Evolutionary conservation across 2,797 vertebrate species (phyloP), one percentile per base, ranked within the genome.

Genomic region (Danio aesculapii): DNA sequence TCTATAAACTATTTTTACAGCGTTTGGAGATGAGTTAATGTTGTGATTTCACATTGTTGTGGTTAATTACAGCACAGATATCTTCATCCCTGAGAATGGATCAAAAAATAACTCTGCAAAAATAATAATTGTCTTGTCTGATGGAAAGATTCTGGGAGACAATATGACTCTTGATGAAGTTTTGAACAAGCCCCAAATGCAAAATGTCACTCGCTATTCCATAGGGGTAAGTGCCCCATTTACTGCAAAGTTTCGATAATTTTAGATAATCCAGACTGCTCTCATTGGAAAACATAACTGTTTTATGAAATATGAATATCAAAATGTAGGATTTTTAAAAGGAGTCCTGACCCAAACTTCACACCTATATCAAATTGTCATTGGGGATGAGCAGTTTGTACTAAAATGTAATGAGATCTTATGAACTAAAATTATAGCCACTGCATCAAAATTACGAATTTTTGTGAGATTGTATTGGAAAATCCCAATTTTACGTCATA

Each of bases 41-140:
- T 8, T 21, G 17, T 71, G 30, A 5, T 71, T 0, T 71, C 11
- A 62, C n/a, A 11, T 43, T 39, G 0, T 55, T 73, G 59, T 53
- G 63, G 63, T 19, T 58, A 9, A 83, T 21, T 77, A 82, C 87
- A 96, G 95, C 61, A 91, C 94, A 73, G 82, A 88, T 4, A 84
- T 94, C 87, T 96, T 95, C 85, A 89, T 81, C 6, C 87, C 92
- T 83, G 86, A 79, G 21, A 86, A 78, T 0, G 94, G 95, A 68
- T 96, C 95, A 49, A 90, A 77, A 46, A 64, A 72, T 59, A 84
- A 88, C 2, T 89, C 94, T 19, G 87, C 79, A 79, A 95, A 95
- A 87, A 83, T 95, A 52, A 94, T 95, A 13, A 90, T 96, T 71
- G 91, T 96, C n/a, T 67, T 96, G 69, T 95, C 95, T 0, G 95